Base-by-base conservation (phyloP, 2,888 invertebrate species). In the Philereme vetulata region DNA sequence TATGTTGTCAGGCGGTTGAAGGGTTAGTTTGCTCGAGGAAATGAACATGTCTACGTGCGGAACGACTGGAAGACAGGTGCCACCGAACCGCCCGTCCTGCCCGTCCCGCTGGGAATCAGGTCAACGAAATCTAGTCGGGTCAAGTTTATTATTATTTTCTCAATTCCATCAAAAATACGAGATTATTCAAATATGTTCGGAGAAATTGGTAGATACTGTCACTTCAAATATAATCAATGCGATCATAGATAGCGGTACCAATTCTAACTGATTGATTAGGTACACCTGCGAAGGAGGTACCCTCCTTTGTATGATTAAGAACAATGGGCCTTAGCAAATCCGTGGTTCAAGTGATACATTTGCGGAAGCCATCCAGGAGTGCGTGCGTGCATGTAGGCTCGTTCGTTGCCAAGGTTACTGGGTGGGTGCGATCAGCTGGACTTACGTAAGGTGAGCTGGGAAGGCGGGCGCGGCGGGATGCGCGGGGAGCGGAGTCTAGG, bases 351-450 rank as follows among this genome's bases (percentile, higher is more conserved):
- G 10, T 51, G 58, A 49, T 62, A 58, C 40, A 62, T 44, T 64
- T 67, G 70, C 69, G 72, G 71, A 67, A 67, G 60, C 64, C 70
- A 68, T 67, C 68, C 65, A 68, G 74, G 72, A 76, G 74, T 76
- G 82, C 82, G 83, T 85, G 83, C 85, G 83, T 85, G 83, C 85
- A 81, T 78, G 60, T 64, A 78, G 80, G 81, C 81, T 81, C 81
- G 89, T 90, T 86, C 81, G 89, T 90, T 86, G 83, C 81, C 89
- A 90, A 90, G 90, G 90, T 90, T 90, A 90, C 89, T 72, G 87
- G 88, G 86, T 84, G 86, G 89, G 87, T 84, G 85, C 84, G 89
- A 90, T 90, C 90, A 90, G 90, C 90, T 90, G 90, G 86, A 81
- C 86, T 90, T 90, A 90, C 86, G 90, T 90, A 90, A 90, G 86